phyloP scores from a whole-genome alignment of 2,797 vertebrate species.

The Lates japonicus region DNA sequence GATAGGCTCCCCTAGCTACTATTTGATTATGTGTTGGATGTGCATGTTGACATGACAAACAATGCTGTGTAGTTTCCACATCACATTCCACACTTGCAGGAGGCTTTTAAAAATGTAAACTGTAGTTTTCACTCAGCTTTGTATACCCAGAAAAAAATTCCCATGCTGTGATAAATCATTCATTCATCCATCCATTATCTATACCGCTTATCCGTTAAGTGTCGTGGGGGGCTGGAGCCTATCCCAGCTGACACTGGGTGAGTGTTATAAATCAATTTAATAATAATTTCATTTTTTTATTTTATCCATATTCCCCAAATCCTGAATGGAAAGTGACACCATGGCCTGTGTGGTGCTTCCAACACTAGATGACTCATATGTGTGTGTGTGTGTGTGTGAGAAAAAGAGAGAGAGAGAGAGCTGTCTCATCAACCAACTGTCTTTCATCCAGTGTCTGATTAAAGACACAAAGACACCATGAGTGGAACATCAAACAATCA shows the following conservation, averaged over 20 bases:
- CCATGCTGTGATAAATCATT: no score
- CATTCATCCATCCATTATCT: no score
- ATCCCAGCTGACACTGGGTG: no score
- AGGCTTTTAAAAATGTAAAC: neutral
- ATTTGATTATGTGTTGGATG: conserved; percentile 37
- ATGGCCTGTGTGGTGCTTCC: neutral
- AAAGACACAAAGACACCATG: conserved; percentile 65
- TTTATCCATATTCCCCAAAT: neutral
- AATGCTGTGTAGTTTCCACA: neutral
- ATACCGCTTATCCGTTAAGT: no score
- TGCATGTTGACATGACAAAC: conserved; percentile 21
- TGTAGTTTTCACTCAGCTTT: neutral
- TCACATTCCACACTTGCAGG: neutral
- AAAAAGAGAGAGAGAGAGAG: no score
- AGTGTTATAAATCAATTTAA: no score
- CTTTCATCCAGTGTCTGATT: conserved; percentile 69
- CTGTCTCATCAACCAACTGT: conserved; percentile 39
- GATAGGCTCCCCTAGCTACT: conserved; percentile 8
- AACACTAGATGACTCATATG: conserved; percentile 31
- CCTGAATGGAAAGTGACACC: conserved; percentile 9
- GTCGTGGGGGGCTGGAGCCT: no score
- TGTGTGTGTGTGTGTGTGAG: neutral
- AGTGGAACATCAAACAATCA: conserved; percentile 77
- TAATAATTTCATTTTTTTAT: neutral
- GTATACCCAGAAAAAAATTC: neutral